Percentiles rank a stretch among this genome's conserved stretches.
These are phyloP conservation scores for Mormoops blainvillei DNA, from an alignment of 2,113 vertebrate species.

Conservation along the genomic window DNA sequence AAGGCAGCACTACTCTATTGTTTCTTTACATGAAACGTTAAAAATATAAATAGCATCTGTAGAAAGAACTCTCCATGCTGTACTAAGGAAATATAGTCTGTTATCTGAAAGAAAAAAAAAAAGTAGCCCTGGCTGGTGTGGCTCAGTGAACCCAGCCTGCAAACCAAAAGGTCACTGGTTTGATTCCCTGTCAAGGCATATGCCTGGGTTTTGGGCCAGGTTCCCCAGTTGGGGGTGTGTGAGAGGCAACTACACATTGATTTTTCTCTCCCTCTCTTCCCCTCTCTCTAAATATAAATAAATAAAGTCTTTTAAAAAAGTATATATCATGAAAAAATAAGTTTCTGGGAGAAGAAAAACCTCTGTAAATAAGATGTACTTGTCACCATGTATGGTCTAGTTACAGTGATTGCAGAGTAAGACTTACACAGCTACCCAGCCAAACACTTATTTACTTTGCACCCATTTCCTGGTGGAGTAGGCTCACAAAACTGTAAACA, in stretches of 20 bases:
- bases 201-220: too few relatives aligned
- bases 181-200: too few relatives aligned
- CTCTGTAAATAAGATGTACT: not conserved
- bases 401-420: not conserved
- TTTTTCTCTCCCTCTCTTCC: too few relatives aligned
- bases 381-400: not conserved
- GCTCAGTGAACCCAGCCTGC: too few relatives aligned
- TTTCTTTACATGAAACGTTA: not conserved
- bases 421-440: not conserved
- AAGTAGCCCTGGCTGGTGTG: too few relatives aligned
- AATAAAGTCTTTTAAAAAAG: not conserved
- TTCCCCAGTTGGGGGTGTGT: too few relatives aligned
- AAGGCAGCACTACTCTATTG: not conserved
- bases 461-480: slow-evolving; percentile 45
- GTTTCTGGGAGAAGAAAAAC: accelerated
- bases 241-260: too few relatives aligned
- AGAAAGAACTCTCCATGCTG: not conserved
- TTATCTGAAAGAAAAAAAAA: too few relatives aligned
- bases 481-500: slow-evolving; percentile 40
- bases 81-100: not conserved
- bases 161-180: too few relatives aligned
- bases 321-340: not conserved
- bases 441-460: slow-evolving; percentile 20
- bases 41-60: not conserved
- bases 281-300: too few relatives aligned